Conservation (phyloP, 37 sponge, comb jelly and placozoan species). For the Mnemiopsis leidyi region DNA sequence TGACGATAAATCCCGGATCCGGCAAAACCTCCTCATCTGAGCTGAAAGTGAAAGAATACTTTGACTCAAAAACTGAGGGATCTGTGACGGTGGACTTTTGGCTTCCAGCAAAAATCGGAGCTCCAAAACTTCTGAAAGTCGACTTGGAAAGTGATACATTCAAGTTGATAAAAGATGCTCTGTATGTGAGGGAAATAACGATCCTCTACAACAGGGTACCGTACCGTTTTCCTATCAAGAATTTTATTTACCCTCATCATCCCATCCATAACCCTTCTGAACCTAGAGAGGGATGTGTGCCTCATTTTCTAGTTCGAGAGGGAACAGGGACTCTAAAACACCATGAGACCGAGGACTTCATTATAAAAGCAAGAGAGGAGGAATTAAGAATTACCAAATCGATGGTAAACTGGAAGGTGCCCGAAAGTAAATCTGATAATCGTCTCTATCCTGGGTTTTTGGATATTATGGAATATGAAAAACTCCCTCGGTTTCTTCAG, state of each 20-base stretch:
- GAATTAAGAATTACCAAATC: not conserved
- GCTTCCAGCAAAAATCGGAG: not conserved
- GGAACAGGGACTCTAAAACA: not conserved
- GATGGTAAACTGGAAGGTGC: not conserved
- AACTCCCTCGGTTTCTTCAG: too few species aligned
- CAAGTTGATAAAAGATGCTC: not conserved
- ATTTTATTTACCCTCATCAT: not conserved
- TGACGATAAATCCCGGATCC: not conserved
- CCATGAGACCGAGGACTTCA: not conserved
- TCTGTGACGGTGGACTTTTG: not conserved
- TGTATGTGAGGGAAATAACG: not conserved
- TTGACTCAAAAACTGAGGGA: not conserved
- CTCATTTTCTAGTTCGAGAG: not conserved
- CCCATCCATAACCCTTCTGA: not conserved
- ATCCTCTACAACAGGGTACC: not conserved
- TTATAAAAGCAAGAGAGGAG: not conserved
- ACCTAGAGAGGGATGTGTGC: not conserved
- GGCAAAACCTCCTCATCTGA: not conserved
- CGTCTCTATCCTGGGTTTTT: not conserved
- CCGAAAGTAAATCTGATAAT: not conserved
- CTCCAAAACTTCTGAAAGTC: not conserved
- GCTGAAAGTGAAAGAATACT: not conserved
- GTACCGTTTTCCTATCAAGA: not conserved
- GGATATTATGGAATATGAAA: not conserved
- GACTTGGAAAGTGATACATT: not conserved